Evolutionary conservation across 2,113 vertebrate genomes (phyloP).

Genomic region (Mus musculus): DNA sequence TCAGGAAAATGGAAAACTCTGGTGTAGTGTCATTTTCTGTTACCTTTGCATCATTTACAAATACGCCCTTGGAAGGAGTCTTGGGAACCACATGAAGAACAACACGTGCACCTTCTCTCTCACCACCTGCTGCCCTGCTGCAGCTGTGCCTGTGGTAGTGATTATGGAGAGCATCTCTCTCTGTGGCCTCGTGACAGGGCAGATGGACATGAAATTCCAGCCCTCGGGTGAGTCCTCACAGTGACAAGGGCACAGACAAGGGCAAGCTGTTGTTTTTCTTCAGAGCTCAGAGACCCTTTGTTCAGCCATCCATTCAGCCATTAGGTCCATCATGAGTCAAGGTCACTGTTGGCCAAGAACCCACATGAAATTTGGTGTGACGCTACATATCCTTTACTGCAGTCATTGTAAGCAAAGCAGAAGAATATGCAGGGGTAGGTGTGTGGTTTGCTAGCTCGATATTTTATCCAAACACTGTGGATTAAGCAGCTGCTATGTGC

Average conservation of each 20-base stretch:
- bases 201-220: background rate
- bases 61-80: background rate
- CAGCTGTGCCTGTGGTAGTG: accelerated
- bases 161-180: accelerated
- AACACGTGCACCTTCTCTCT: accelerated
- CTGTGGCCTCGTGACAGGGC: accelerated
- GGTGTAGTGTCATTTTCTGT: background rate
- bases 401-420: background rate
- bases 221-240: background rate
- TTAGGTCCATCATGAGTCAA: accelerated
- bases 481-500: too few relatives aligned
- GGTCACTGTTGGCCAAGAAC: background rate
- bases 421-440: accelerated
- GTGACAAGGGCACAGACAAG: background rate
- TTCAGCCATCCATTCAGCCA: accelerated
- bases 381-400: accelerated
- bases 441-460: accelerated
- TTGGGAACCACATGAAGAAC: background rate
- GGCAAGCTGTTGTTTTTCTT: too few relatives aligned
- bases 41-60: background rate
- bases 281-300: background rate
- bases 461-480: background rate
- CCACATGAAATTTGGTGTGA: background rate
- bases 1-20: slow-evolving; percentile 46
- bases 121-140: accelerated